Evolutionary conservation across 2,113 vertebrate species (phyloP).

Genomic region (Anser cygnoides): DNA sequence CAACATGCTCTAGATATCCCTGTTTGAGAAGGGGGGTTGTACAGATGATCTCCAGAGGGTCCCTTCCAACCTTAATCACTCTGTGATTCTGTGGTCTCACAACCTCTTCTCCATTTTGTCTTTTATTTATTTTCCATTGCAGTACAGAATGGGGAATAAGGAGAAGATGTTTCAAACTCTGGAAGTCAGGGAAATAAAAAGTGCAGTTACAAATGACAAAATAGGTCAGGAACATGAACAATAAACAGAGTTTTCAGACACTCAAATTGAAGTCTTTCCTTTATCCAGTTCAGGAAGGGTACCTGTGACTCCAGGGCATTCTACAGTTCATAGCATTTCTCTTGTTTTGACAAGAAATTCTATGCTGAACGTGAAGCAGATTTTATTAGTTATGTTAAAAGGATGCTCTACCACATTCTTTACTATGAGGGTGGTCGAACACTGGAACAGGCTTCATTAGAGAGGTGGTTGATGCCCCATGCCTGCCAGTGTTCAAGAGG

Average conservation of each 20-base stretch:
- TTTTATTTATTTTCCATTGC: neutral
- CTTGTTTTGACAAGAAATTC: neutral
- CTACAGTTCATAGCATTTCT: neutral
- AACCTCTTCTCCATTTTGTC: neutral
- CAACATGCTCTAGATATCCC: no score
- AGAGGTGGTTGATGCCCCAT: no score
- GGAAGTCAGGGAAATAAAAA: neutral
- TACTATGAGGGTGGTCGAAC: no score
- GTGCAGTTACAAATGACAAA: neutral
- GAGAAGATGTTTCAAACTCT: neutral
- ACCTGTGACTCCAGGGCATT: neutral
- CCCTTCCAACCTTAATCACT: no score
- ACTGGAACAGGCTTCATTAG: no score
- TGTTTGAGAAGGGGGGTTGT: no score
- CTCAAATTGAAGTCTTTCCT: neutral
- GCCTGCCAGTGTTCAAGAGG: no score
- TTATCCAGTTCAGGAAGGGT: neutral
- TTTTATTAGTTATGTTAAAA: neutral
- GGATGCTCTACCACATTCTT: neutral
- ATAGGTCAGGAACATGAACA: neutral
- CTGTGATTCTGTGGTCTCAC: neutral
- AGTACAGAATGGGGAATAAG: no score
- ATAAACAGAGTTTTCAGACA: neutral
- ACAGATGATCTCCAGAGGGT: no score
- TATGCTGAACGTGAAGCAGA: neutral